Evolutionary conservation across 2,888 invertebrate species (phyloP), one percentile per base, ranked within the genome.

Genomic region (Sycophila texana): DNA sequence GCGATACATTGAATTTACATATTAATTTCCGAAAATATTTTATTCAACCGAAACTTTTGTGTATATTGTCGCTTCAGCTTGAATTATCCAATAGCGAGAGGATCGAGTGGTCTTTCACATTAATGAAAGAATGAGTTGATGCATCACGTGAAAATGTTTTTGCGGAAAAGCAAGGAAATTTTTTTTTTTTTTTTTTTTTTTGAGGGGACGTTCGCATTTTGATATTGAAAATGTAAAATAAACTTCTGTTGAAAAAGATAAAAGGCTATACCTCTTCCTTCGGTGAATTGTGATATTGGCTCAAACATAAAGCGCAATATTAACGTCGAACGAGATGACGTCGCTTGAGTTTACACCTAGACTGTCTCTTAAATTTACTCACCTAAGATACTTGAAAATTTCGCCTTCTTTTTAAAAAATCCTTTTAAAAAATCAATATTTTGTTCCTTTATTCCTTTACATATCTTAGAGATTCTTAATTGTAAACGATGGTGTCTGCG

Each of bases 311-410:
- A 58, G 39, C 39, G 39, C 10, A 61, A 66, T 39, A 66, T 39
- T 4, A 75, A 79, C 13, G 67, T 51, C 39, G 20, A 75, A 68
- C 55, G 73, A 76, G 60, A 26, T 57, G 55, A 80, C 67, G 47
- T 55, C 73, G 47, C 26, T 57, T 68, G n/a, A 18, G 10, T 39
- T 22, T 10, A 10, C 20, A 16, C 16, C 57, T 51, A 60, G 55
- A 39, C 30, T 53, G 47, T 66, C 20, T 30, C 3, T 65, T 30
- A 13, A 20, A 13, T n/a, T 58, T 12, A n/a, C 39, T 26, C 30
- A 7, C 51, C 26, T 20, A 39, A 22, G 49, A 70, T 51, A 53
- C 47, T 18, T 22, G 47, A n/a, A 65, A 47, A 66, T 2, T 55
- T 39, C n/a, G 53, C 30, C 51, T 39, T 10, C 12, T 67, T 71